These are phyloP conservation scores for Macrosoma leucophasiata DNA, from an alignment of 2,888 invertebrate genomes.

Conservation along the genomic window DNA sequence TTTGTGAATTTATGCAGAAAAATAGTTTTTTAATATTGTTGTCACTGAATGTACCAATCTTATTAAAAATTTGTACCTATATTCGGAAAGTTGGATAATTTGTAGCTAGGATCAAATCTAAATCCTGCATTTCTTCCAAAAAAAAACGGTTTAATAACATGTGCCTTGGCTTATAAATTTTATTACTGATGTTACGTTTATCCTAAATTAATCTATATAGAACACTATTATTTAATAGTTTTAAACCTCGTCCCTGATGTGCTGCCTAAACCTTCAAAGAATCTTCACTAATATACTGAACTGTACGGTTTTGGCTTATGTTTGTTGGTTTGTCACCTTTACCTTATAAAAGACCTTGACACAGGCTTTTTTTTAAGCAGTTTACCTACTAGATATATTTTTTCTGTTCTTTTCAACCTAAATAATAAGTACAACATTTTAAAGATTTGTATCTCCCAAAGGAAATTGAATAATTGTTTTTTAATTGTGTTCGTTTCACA, in stretches of 20 bases:
- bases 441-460: too few species aligned
- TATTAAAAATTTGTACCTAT: conserved; percentile 72
- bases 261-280: conserved; percentile 42
- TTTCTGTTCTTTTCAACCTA: too few species aligned
- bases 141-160: conserved; percentile 61
- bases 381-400: too few species aligned
- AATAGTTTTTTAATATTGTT: conserved; percentile 76
- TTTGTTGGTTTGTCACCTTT: too few species aligned
- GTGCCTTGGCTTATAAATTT: conserved; percentile 71
- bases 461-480: too few species aligned
- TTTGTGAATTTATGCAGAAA: conserved; percentile 74
- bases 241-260: conserved; percentile 45
- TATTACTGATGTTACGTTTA: conserved; percentile 61
- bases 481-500: too few species aligned
- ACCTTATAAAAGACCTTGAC: too few species aligned
- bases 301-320: too few species aligned
- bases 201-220: conserved; percentile 43
- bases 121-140: conserved; percentile 68
- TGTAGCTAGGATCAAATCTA: conserved; percentile 75
- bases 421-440: too few species aligned
- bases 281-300: too few species aligned
- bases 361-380: too few species aligned
- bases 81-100: conserved; percentile 75
- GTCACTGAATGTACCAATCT: conserved; percentile 75
- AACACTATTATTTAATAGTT: conserved; percentile 27